These are phyloP conservation scores for Dolichoris vasculosae DNA, from an alignment of 1,140 invertebrate species.

Conservation along the genomic window DNA sequence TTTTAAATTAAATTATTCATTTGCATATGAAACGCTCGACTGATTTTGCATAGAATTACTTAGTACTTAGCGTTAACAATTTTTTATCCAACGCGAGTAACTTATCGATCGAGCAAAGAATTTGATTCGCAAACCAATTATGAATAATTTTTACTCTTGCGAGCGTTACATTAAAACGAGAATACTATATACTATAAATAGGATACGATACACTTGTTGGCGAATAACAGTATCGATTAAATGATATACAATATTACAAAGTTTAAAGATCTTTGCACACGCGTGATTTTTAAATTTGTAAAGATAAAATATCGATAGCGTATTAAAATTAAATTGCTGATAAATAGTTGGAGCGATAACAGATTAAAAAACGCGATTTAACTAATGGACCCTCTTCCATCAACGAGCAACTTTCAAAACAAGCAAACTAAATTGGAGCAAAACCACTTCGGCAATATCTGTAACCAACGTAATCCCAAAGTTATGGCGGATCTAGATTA, in stretches of 20 bases:
- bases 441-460: slow-evolving; percentile 3
- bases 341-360: slow-evolving; percentile 28
- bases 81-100: not conserved
- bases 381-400: slow-evolving; percentile 5
- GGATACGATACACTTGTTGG: not conserved
- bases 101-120: not conserved
- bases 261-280: not conserved
- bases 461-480: slow-evolving; percentile 53
- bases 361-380: not conserved
- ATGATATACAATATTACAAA: slow-evolving; percentile 17
- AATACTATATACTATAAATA: slow-evolving; percentile 8
- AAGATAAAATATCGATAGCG: slow-evolving; percentile 13
- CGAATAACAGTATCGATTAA: not conserved
- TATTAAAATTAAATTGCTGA: slow-evolving; percentile 13
- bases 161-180: not conserved
- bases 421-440: not conserved
- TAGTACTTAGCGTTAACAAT: not conserved
- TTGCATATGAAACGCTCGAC: not conserved
- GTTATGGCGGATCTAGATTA: slow-evolving; percentile 15
- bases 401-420: not conserved
- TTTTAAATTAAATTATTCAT: not conserved
- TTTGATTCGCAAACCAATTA: not conserved
- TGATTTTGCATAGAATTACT: not conserved
- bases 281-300: slow-evolving; percentile 25
- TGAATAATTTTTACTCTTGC: not conserved